Evolutionary conservation across 1,140 invertebrate genomes (phyloP).

Genomic region (Drosophila rhopaloa): DNA sequence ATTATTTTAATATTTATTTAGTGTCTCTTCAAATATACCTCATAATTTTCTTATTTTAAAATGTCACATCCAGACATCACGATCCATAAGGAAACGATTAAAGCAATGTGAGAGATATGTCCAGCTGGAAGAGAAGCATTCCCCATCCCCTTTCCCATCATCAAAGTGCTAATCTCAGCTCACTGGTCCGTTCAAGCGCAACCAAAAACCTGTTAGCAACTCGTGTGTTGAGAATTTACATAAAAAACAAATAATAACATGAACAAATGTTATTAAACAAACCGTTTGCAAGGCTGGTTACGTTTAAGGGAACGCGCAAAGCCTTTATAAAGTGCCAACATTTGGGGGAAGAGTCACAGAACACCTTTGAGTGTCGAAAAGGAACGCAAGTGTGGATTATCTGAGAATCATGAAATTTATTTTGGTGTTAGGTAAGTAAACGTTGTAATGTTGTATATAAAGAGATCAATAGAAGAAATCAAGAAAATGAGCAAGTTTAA

Average conservation of each 20-base stretch:
- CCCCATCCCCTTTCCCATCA: background rate
- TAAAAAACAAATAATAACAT: constrained; percentile 51
- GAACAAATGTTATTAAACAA: constrained; percentile 54
- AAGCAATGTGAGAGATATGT: constrained; percentile 11
- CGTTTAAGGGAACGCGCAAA: constrained; percentile 20
- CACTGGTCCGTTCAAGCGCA: constrained; percentile 40
- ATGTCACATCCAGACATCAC: background rate
- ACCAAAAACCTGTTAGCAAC: constrained; percentile 44
- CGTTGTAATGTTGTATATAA: too few relatives aligned
- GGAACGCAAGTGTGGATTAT: background rate
- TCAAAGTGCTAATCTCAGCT: constrained; percentile 8
- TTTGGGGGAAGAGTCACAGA: constrained; percentile 41
- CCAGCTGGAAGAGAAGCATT: constrained; percentile 4
- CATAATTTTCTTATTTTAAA: constrained; percentile 28
- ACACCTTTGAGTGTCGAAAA: constrained; percentile 30
- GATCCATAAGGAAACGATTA: constrained; percentile 62
- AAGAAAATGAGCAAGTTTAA: too few relatives aligned
- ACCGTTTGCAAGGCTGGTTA: constrained; percentile 33
- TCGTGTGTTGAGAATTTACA: constrained; percentile 43
- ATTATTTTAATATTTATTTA: constrained; percentile 3
- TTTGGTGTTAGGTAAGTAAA: constrained; percentile 52
- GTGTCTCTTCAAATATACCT: constrained; percentile 13
- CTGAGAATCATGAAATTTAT: constrained; percentile 41
- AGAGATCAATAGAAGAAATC: too few relatives aligned
- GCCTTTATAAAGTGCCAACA: constrained; percentile 54